Conservation (phyloP, 92 coral and sea anemone genomes). For the Blastomussa wellsi region DNA sequence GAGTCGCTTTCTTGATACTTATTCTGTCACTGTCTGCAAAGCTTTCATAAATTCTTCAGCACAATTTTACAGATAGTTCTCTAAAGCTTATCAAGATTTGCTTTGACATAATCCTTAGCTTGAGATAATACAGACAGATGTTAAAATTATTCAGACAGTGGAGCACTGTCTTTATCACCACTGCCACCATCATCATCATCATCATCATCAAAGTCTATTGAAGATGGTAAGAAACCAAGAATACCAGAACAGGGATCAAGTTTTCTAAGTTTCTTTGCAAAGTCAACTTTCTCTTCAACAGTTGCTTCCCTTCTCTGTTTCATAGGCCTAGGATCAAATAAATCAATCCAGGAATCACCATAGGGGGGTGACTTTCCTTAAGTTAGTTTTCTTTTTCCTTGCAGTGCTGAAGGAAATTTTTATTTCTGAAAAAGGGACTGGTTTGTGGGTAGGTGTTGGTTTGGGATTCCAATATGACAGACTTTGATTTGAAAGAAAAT, state of each 20-base stretch:
- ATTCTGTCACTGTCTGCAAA: slow-evolving; percentile 53
- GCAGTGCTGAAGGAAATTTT: slow-evolving; percentile 41
- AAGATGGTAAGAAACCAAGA: slow-evolving; percentile 54
- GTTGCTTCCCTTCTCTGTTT: slow-evolving; percentile 60
- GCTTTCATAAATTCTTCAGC: slow-evolving; percentile 43
- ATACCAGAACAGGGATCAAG: slow-evolving; percentile 64
- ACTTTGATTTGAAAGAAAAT: slow-evolving; percentile 58
- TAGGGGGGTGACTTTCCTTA: slow-evolving; percentile 45
- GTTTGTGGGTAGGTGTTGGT: slow-evolving; percentile 59
- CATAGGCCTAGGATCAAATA: slow-evolving; percentile 67
- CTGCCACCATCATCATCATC: slow-evolving; percentile 15
- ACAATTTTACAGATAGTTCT: neutral
- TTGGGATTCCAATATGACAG: slow-evolving; percentile 75
- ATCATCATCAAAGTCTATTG: slow-evolving; percentile 16
- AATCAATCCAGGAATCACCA: slow-evolving; percentile 75
- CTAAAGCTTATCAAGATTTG: slow-evolving; percentile 28
- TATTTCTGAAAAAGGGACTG: slow-evolving; percentile 52
- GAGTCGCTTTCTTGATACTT: slow-evolving; percentile 46
- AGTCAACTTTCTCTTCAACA: slow-evolving; percentile 22
- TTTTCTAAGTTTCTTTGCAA: slow-evolving; percentile 54
- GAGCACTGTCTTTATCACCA: neutral
- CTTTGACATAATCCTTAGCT: slow-evolving; percentile 42
- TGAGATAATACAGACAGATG: slow-evolving; percentile 35
- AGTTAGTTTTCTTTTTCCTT: slow-evolving; percentile 55
- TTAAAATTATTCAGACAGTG: neutral